Evolutionary conservation across 2,797 vertebrate species (phyloP).

Genomic region (Ispidina picta): DNA sequence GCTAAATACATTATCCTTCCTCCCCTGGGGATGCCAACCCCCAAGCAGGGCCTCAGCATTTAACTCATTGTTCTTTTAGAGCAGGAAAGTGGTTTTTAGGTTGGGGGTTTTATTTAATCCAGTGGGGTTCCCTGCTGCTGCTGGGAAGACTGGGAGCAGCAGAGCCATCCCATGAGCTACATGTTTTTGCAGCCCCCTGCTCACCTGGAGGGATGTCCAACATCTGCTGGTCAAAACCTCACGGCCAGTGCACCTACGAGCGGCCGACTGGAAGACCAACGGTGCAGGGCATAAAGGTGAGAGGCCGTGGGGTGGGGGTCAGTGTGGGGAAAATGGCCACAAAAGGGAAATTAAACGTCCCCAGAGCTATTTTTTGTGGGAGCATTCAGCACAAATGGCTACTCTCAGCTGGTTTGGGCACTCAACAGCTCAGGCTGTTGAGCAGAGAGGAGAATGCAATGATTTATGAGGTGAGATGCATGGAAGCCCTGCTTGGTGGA

Average conservation of each 20-base stretch:
- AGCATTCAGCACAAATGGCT: background rate
- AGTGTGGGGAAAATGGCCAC: background rate
- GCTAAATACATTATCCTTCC: background rate
- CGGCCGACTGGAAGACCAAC: conserved; percentile 80
- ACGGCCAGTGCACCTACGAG: conserved; percentile 77
- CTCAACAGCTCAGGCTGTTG: background rate
- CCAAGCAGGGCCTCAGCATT: background rate
- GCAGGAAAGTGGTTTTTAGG: background rate
- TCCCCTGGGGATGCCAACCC: background rate
- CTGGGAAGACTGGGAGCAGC: background rate
- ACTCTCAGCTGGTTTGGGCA: background rate
- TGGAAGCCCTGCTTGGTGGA: background rate
- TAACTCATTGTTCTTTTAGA: background rate
- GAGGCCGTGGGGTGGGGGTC: background rate
- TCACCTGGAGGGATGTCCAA: conserved; percentile 83
- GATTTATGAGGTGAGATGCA: background rate
- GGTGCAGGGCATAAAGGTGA: conserved; percentile 81
- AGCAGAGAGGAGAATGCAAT: background rate
- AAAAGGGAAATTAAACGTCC: background rate
- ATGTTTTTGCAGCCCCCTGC: conserved; percentile 70
- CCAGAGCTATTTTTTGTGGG: background rate
- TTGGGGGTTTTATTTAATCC: background rate
- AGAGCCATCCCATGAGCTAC: background rate
- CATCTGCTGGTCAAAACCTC: conserved; percentile 83
- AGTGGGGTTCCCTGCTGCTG: background rate